These are phyloP conservation scores for Alviniconcha strummeri DNA, from an alignment of 2,888 invertebrate species.

Conservation along the genomic window DNA sequence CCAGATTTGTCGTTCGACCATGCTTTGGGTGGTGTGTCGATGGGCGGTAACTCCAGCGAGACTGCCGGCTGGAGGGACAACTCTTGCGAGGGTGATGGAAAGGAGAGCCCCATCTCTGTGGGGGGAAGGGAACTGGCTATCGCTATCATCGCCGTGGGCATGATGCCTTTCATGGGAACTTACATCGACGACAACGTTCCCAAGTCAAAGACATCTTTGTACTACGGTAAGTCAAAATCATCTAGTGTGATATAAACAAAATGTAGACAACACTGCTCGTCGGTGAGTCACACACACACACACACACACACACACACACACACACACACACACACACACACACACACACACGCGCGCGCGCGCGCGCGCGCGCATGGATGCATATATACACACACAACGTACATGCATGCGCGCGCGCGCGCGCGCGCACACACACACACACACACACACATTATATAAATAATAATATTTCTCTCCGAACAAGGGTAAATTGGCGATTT, in stretches of 20 bases:
- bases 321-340: background rate
- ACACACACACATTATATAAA: too few relatives aligned
- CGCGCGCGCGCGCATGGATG: too few relatives aligned
- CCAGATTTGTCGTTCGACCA: too few relatives aligned
- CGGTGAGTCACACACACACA: background rate
- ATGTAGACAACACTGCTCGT: background rate
- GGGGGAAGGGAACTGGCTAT: slow-evolving; percentile 40
- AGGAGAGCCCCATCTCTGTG: slow-evolving; percentile 28
- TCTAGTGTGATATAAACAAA: background rate
- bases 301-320: background rate
- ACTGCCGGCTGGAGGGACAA: background rate
- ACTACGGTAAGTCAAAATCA: slow-evolving; percentile 50
- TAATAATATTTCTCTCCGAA: too few relatives aligned
- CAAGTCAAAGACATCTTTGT: slow-evolving; percentile 58
- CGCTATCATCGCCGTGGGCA: slow-evolving; percentile 49
- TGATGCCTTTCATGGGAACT: slow-evolving; percentile 56
- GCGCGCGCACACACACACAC: too few relatives aligned
- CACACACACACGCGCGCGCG: background rate
- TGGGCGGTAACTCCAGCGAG: background rate
- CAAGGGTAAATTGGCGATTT: too few relatives aligned
- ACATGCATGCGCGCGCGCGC: too few relatives aligned
- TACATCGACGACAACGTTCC: slow-evolving; percentile 63
- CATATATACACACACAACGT: background rate
- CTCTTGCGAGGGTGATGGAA: slow-evolving; percentile 2
- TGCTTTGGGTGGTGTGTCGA: too few relatives aligned